A percentile compares a stretch with the other conserved stretches of the same genome.
phyloP scores from a whole-genome alignment of 1,140 invertebrate species.

The Pseudomyrmex pallidus region DNA sequence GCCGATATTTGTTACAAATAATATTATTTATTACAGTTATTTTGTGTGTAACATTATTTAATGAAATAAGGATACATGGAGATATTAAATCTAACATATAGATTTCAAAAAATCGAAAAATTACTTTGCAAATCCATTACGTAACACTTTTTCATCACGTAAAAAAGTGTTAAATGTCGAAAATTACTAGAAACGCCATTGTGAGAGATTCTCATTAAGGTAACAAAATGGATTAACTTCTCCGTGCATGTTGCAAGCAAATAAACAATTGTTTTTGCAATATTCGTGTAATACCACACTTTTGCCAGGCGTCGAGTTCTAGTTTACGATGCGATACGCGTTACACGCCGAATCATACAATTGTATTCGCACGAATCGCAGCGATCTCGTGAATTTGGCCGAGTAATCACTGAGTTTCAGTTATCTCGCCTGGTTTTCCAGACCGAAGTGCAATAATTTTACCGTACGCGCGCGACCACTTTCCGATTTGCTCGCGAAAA shows the following conservation, averaged over 20 bases:
- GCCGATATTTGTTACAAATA: no score
- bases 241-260: background rate
- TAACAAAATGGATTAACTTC: slow-evolving; percentile 27
- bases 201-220: slow-evolving; percentile 29
- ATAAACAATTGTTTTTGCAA: slow-evolving; percentile 45
- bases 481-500: background rate
- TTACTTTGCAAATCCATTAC: background rate
- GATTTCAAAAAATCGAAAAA: background rate
- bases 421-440: slow-evolving; percentile 44
- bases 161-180: slow-evolving; percentile 2
- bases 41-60: no score
- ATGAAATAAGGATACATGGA: background rate
- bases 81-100: background rate
- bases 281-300: slow-evolving; percentile 11
- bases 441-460: slow-evolving; percentile 10
- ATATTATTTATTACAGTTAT: no score
- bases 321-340: slow-evolving; percentile 48
- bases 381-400: slow-evolving; percentile 43
- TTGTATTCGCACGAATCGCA: slow-evolving; percentile 19
- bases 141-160: background rate
- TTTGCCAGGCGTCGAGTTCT: background rate
- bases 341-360: slow-evolving; percentile 35
- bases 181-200: slow-evolving; percentile 1
- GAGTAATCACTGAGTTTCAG: slow-evolving; percentile 53
- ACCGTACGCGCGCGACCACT: background rate